Percentiles rank a stretch among this genome's conserved stretches.
Conservation (phyloP, 2,888 invertebrate species). For the Chloromyia formosa region DNA sequence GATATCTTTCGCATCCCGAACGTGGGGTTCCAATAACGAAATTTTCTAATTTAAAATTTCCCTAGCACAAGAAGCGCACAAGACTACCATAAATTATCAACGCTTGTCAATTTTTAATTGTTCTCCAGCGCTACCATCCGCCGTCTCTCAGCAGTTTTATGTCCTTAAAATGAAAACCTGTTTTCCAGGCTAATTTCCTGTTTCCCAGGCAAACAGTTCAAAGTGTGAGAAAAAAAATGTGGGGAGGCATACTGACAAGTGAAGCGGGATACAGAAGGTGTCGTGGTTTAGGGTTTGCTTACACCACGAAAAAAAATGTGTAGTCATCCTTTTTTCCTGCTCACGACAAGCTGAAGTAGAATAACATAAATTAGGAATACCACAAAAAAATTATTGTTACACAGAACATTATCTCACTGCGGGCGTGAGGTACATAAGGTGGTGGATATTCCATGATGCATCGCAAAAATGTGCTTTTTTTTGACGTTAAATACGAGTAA, state of each 20-base stretch:
- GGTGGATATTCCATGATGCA: no score
- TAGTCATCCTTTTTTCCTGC: conserved; percentile 27
- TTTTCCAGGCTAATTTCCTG: conserved; percentile 39
- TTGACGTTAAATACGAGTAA: no score
- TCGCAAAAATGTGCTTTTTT: no score
- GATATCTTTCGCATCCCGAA: background rate
- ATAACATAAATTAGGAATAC: conserved; percentile 32
- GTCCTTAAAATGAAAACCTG: conserved; percentile 36
- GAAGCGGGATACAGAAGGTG: background rate
- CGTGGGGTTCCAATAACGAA: conserved; percentile 6
- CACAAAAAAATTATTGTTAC: conserved; percentile 12
- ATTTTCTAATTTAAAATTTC: conserved; percentile 48
- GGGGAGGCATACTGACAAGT: background rate
- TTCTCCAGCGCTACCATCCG: conserved; percentile 33
- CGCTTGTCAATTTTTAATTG: conserved; percentile 50
- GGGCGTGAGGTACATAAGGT: no score
- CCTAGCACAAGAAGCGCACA: conserved; percentile 36
- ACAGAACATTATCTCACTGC: no score
- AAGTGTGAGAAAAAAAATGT: background rate
- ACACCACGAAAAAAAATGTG: background rate
- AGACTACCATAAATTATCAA: conserved; percentile 48
- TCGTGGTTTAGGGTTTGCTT: background rate
- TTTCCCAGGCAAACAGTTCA: background rate
- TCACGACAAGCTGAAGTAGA: background rate
- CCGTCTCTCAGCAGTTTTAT: conserved; percentile 18